Conservation (phyloP, 2,888 invertebrate species). For the Nomada fabriciana region DNA sequence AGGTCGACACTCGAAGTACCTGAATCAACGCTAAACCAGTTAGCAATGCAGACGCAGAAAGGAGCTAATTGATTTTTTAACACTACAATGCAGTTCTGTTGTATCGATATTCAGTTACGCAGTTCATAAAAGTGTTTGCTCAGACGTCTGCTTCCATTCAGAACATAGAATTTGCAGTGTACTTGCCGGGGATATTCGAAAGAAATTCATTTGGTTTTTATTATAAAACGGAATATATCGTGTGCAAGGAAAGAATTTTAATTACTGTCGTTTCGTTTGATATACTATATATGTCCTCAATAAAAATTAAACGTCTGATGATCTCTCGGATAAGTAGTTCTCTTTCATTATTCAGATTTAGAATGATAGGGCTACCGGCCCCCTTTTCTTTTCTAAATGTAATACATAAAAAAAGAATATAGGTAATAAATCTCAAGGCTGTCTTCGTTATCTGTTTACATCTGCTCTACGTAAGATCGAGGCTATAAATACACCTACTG, state of each 20-base stretch:
- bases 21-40: slow-evolving; percentile 80
- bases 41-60: slow-evolving; percentile 56
- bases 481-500: slow-evolving; percentile 17
- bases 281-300: too few species aligned
- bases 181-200: too few species aligned
- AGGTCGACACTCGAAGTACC: slow-evolving; percentile 97
- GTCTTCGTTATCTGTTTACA: slow-evolving; percentile 22
- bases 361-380: too few species aligned
- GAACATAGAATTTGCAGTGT: too few species aligned
- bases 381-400: neutral
- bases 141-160: too few species aligned
- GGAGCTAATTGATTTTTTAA: neutral
- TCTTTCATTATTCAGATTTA: too few species aligned
- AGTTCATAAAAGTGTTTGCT: too few species aligned
- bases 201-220: too few species aligned
- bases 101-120: neutral
- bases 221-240: too few species aligned
- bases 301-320: neutral
- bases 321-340: too few species aligned
- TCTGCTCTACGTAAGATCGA: neutral
- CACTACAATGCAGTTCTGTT: neutral
- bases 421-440: slow-evolving; percentile 32
- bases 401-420: neutral
- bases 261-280: too few species aligned
- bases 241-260: too few species aligned